Conservation (phyloP, 23 tunicate genomes). For the Styela clava region DNA sequence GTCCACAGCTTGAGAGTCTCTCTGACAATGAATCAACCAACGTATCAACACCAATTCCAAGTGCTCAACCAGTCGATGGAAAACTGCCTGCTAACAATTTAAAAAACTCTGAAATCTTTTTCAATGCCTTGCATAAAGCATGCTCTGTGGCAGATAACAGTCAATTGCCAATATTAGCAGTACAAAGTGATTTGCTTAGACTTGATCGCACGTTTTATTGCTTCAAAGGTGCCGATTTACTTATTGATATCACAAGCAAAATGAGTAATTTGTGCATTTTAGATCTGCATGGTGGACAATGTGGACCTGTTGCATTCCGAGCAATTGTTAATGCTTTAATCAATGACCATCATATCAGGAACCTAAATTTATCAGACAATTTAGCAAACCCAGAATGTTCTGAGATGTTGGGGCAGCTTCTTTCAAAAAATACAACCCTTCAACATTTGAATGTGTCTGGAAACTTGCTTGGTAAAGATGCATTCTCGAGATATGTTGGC, state of each 20-base stretch:
- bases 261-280: constrained; percentile 17
- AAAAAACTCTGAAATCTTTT: not conserved
- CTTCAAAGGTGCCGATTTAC: not conserved
- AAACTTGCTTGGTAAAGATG: constrained; percentile 70
- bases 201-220: constrained; percentile 27
- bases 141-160: not conserved
- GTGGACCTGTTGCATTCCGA: constrained; percentile 75
- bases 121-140: not conserved
- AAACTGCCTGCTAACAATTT: not conserved
- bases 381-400: constrained; percentile 73
- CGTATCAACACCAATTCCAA: not conserved
- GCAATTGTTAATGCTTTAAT: constrained; percentile 32
- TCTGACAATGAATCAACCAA: not conserved
- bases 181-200: not conserved
- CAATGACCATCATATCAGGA: constrained; percentile 16
- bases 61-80: not conserved
- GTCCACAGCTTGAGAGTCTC: not conserved
- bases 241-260: constrained; percentile 12
- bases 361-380: constrained; percentile 61
- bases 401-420: constrained; percentile 22
- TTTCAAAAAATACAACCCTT: constrained; percentile 20
- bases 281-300: constrained; percentile 45
- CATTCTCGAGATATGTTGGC: constrained; percentile 43
- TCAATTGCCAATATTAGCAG: not conserved
- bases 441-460: constrained; percentile 46